Conservation (phyloP, 2,113 vertebrate species). For the Elgaria multicarinata region DNA sequence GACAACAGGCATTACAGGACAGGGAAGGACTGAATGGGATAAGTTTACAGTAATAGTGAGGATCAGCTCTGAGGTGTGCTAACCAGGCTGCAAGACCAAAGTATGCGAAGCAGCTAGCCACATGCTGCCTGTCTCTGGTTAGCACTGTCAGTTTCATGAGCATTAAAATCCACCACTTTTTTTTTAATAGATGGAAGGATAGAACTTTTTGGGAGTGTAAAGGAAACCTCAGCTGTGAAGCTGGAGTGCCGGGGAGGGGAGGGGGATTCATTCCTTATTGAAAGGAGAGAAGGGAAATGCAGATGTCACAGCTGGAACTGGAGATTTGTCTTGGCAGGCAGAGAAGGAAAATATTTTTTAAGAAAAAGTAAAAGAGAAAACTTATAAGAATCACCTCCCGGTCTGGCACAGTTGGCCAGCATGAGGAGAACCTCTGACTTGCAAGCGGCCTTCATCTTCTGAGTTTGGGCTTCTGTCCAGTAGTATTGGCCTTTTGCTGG, state of each 20-base stretch:
- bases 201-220: slow-evolving; percentile 67
- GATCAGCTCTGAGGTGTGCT: neutral
- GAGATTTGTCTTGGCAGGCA: slow-evolving; percentile 80
- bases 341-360: slow-evolving; percentile 78
- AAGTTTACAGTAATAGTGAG: neutral
- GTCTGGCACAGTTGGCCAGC: slow-evolving; percentile 68
- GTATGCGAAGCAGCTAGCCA: slow-evolving; percentile 28
- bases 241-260: slow-evolving; percentile 66
- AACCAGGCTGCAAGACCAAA: neutral
- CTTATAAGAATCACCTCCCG: slow-evolving; percentile 75
- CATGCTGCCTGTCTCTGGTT: slow-evolving; percentile 47
- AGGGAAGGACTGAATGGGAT: neutral
- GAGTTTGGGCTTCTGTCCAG: slow-evolving; percentile 59
- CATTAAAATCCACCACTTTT: slow-evolving; percentile 46
- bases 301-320: slow-evolving; percentile 77
- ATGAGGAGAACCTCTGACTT: slow-evolving; percentile 67
- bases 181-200: slow-evolving; percentile 65
- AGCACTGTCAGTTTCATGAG: slow-evolving; percentile 47
- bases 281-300: slow-evolving; percentile 75
- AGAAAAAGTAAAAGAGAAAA: slow-evolving; percentile 77
- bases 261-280: slow-evolving; percentile 72
- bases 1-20: neutral
- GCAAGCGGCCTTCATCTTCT: slow-evolving; percentile 55
- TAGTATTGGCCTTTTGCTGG: slow-evolving; percentile 47
- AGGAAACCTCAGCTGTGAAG: slow-evolving; percentile 72